Evolutionary conservation across 2,888 invertebrate genomes (phyloP), one percentile per base, ranked within the genome.

Genomic region (Rotaria sp.): DNA sequence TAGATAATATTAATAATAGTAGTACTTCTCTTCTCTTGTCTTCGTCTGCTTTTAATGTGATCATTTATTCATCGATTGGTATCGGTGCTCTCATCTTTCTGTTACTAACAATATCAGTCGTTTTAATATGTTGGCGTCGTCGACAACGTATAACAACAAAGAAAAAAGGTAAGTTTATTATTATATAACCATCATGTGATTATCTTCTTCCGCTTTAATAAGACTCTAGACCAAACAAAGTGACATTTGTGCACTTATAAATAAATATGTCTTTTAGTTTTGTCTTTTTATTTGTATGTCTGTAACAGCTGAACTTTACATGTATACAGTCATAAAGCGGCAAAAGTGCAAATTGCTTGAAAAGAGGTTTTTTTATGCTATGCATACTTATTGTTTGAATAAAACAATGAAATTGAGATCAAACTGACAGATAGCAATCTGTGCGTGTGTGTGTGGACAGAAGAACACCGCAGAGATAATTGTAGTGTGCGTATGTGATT

Each of bases 341-440:
- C 67, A 67, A 67, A 35, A 67, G 67, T 67, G 67, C 35, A 67
- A 67, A 67, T 67, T 67, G 35, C 30, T 67, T 67, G 35, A 30
- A 67, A 67, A 35, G 18, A 67, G 30, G 13, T 1, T 26, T 67
- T 35, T 30, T 35, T 30, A 50, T 67, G 67, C 67, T 67, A 67
- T 21, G 67, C 67, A 67, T 67, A 67, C 30, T 67, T 67, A 67
- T 67, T 67, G 67, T 18, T 67, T 35, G 67, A 67, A 67, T 67
- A 67, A 67, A 67, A 67, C 35, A 67, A 67, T 67, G 67, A 67
- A 67, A 67, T 67, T 67, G 67, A 67, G 35, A 67, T 67, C 67
- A 67, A 67, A 67, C 35, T 67, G 67, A 67, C 67, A 67, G 67
- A 67, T 67, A 67, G 67, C 67, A 67, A 67, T 67, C 67, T 67